Evolutionary conservation across 2,888 invertebrate species (phyloP).

Genomic region (Ichneumoninae sp.): DNA sequence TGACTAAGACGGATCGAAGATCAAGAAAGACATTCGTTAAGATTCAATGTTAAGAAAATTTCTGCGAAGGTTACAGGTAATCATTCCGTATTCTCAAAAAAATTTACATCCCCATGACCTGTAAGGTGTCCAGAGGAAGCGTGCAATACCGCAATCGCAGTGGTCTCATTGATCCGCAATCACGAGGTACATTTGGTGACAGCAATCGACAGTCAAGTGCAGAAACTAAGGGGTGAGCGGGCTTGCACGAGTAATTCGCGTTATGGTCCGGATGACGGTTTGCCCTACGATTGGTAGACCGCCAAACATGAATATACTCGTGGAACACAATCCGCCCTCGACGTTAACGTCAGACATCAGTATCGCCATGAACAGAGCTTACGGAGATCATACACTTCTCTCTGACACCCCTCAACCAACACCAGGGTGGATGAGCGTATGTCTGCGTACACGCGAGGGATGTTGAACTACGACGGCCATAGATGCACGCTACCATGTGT

Average conservation of each 20-base stretch:
- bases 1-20: too few species aligned
- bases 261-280: constrained; percentile 25
- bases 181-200: background rate
- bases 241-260: constrained; percentile 19
- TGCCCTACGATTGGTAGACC: constrained; percentile 24
- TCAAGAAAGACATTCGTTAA: too few species aligned
- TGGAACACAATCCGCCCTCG: background rate
- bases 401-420: constrained; percentile 2
- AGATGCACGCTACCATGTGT: background rate
- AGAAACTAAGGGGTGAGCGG: background rate
- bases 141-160: background rate
- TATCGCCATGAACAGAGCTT: constrained; percentile 21
- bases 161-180: background rate
- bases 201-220: constrained; percentile 13
- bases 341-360: constrained; percentile 31
- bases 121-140: background rate
- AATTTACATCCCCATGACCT: too few species aligned
- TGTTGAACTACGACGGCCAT: constrained; percentile 7
- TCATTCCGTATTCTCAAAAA: too few species aligned
- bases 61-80: too few species aligned
- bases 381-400: constrained; percentile 17
- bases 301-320: constrained; percentile 19
- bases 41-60: too few species aligned
- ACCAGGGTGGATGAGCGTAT: background rate
- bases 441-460: constrained; percentile 5